phyloP scores from a whole-genome alignment of 2,888 invertebrate species.

The Calameuta idolon region DNA sequence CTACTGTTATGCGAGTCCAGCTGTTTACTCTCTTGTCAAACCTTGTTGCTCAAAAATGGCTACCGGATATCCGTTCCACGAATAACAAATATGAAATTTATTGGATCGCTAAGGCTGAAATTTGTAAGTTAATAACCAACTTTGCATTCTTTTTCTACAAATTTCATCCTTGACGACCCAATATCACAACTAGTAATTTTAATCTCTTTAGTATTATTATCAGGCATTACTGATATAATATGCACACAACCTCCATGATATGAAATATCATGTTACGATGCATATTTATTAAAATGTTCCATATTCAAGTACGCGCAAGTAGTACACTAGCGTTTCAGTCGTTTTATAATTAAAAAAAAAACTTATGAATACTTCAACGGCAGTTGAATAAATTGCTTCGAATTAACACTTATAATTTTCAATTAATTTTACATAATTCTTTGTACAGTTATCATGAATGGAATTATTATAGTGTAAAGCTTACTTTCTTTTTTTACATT shows the following conservation, averaged over 20 bases:
- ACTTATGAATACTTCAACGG: neutral
- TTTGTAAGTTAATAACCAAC: too few relatives aligned
- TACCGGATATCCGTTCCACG: neutral
- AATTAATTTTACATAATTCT: neutral
- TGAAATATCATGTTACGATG: neutral
- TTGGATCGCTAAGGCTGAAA: too few relatives aligned
- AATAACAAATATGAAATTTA: neutral
- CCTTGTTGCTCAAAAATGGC: neutral
- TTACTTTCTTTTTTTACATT: too few relatives aligned
- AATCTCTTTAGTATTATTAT: neutral
- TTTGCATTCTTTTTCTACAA: too few relatives aligned
- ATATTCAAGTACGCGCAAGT: neutral
- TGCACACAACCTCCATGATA: neutral
- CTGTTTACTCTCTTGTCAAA: conserved; percentile 17
- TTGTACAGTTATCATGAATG: neutral
- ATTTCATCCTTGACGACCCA: too few relatives aligned
- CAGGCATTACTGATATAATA: neutral
- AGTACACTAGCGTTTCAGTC: neutral
- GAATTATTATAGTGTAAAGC: too few relatives aligned
- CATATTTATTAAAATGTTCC: neutral
- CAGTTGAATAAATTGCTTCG: neutral
- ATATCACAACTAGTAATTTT: neutral
- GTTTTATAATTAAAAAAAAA: neutral
- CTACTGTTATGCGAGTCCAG: neutral
- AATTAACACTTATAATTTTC: neutral